Conservation (phyloP, 2,888 invertebrate species). For the Parnassius smintheus region DNA sequence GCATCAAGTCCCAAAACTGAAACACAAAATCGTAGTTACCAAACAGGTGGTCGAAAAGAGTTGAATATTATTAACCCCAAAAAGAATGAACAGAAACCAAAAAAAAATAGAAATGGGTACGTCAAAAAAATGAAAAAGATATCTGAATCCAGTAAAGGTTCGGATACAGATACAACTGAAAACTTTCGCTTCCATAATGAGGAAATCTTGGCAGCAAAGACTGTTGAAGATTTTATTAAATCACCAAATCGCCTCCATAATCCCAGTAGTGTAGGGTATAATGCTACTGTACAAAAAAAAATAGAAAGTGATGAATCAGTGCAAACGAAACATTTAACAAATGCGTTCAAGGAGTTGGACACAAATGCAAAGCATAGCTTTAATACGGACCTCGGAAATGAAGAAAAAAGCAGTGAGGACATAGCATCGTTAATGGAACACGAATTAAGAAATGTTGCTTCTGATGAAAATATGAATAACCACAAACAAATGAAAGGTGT, state of each 20-base stretch:
- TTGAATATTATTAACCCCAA: neutral
- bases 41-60: neutral
- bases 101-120: conserved; percentile 11
- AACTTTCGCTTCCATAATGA: conserved; percentile 48
- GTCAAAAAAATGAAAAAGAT: conserved; percentile 27
- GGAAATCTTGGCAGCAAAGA: conserved; percentile 44
- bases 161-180: conserved; percentile 44
- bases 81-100: neutral
- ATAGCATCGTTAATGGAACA: conserved; percentile 48
- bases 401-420: conserved; percentile 49
- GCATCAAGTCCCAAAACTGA: conserved; percentile 46
- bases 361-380: conserved; percentile 13
- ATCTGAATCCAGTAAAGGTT: conserved; percentile 33
- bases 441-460: conserved; percentile 44
- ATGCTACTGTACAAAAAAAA: neutral
- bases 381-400: conserved; percentile 30
- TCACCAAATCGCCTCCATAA: conserved; percentile 63
- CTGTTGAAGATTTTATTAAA: conserved; percentile 58
- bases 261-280: neutral
- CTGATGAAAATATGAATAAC: conserved; percentile 49
- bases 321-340: conserved; percentile 10
- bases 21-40: conserved; percentile 14
- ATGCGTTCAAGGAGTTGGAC: conserved; percentile 22
- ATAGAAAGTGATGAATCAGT: neutral
- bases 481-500: conserved; percentile 77